These are phyloP conservation scores for Standfussiana lucernea DNA, from an alignment of 2,888 invertebrate genomes.

Conservation along the genomic window DNA sequence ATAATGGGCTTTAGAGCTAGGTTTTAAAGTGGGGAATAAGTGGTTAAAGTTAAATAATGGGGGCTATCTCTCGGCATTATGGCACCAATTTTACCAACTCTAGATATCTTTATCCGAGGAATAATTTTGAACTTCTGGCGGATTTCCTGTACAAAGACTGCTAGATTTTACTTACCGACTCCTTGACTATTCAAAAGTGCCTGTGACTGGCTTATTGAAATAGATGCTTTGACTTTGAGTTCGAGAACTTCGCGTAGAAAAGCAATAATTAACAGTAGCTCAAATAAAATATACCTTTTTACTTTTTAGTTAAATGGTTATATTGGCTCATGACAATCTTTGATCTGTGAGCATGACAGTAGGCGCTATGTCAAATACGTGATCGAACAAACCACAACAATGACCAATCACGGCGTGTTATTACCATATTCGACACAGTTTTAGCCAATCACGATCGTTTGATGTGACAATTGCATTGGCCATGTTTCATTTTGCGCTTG, in stretches of 20 bases:
- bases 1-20: not conserved
- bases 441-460: constrained; percentile 16
- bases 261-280: not conserved
- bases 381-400: constrained; percentile 21
- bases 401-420: constrained; percentile 24
- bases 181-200: not conserved
- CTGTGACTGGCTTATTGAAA: not conserved
- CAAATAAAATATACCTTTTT: not conserved
- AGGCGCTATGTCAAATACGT: not conserved
- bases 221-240: not conserved
- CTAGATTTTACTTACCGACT: not conserved
- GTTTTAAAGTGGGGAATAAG: not conserved
- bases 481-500: not conserved
- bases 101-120: not conserved
- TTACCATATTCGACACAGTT: constrained; percentile 36
- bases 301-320: not conserved
- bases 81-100: not conserved
- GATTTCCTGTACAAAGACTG: not conserved
- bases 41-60: not conserved
- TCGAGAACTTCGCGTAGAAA: not conserved
- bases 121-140: not conserved
- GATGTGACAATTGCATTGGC: not conserved
- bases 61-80: not conserved
- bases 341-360: not conserved
- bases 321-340: not conserved